These are phyloP conservation scores for Donacobius atricapilla DNA, from an alignment of 2,113 vertebrate genomes.

Conservation along the genomic window DNA sequence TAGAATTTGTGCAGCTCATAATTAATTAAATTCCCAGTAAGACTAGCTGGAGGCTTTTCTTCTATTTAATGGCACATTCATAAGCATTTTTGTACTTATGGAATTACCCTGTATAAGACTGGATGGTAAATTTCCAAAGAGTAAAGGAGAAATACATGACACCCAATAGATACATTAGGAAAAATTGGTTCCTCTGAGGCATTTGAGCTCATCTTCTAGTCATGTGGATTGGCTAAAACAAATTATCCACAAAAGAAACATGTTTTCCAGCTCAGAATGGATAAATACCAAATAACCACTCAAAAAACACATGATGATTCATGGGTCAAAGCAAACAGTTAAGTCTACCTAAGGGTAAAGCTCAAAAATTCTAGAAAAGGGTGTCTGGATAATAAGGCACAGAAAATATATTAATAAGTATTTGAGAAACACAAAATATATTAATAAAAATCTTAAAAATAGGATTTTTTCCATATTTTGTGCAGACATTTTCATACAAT, in stretches of 20 bases:
- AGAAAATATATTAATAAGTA: background rate
- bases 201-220: conserved; percentile 8
- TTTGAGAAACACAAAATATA: background rate
- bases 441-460: background rate
- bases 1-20: background rate
- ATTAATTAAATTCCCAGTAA: conserved; percentile 46
- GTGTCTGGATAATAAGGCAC: background rate
- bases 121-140: background rate
- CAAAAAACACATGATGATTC: background rate
- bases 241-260: background rate
- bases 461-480: background rate
- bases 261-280: background rate
- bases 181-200: conserved; percentile 10
- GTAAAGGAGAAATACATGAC: background rate
- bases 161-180: background rate
- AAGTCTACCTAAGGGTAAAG: background rate
- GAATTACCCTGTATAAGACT: background rate
- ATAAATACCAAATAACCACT: background rate
- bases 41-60: conserved; percentile 45
- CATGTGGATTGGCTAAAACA: background rate
- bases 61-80: background rate
- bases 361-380: background rate
- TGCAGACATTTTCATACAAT: background rate
- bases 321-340: background rate
- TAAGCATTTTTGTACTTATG: background rate